These are phyloP conservation scores for Xiphophorus couchianus DNA, from an alignment of 2,113 vertebrate species.

Conservation along the genomic window DNA sequence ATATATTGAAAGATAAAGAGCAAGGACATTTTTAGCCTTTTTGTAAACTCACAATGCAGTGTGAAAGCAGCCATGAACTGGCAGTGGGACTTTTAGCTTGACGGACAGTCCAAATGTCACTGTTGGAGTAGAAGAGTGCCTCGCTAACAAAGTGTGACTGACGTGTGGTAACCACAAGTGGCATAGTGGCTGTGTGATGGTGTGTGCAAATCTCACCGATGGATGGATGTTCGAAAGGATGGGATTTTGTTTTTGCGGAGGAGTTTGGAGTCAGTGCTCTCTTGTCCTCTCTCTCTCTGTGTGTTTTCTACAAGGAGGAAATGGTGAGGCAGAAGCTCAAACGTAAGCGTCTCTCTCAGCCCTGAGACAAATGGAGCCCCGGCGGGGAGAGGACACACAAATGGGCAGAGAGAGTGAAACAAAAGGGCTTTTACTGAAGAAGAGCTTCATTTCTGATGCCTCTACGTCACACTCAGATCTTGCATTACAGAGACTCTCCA, in stretches of 20 bases:
- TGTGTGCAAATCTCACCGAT: slow-evolving; percentile 26
- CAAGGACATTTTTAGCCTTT: slow-evolving; percentile 41
- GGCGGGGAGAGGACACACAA: slow-evolving; percentile 25
- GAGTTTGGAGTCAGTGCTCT: slow-evolving; percentile 62
- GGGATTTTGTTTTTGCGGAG: slow-evolving; percentile 39
- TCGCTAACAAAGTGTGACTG: slow-evolving; percentile 64
- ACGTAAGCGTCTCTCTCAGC: slow-evolving; percentile 78
- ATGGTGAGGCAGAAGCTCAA: slow-evolving; percentile 76
- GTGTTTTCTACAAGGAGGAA: slow-evolving; percentile 72
- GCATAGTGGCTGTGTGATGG: slow-evolving; percentile 42
- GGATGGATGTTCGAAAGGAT: slow-evolving; percentile 34
- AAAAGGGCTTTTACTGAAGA: slow-evolving; percentile 47
- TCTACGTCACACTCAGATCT: slow-evolving; percentile 50
- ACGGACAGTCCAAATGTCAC: slow-evolving; percentile 54
- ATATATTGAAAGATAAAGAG: slow-evolving; percentile 87
- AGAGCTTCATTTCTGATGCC: slow-evolving; percentile 35
- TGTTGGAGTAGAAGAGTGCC: slow-evolving; percentile 49
- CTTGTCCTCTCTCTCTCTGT: slow-evolving; percentile 69
- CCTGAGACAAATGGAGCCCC: slow-evolving; percentile 46
- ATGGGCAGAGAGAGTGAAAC: slow-evolving; percentile 28
- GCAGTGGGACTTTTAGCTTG: slow-evolving; percentile 41
- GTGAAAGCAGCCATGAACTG: slow-evolving; percentile 35
- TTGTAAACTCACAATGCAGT: slow-evolving; percentile 37
- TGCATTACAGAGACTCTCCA: slow-evolving; percentile 55
- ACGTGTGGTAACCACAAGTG: slow-evolving; percentile 23